Conservation (phyloP, 1,140 invertebrate genomes). For the Proales similis region DNA sequence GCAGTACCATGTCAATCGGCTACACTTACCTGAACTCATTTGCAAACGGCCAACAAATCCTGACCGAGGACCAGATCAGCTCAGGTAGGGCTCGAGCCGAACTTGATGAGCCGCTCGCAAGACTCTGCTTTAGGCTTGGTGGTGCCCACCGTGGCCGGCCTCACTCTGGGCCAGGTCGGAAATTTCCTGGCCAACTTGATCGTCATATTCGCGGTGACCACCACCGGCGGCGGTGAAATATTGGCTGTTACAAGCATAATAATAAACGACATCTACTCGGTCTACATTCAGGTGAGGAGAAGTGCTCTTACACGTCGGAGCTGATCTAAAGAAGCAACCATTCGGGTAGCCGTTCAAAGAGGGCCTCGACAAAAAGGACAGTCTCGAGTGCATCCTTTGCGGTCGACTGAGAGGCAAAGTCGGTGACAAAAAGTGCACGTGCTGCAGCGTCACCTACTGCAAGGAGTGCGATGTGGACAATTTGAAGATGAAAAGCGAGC, state of each 20-base stretch:
- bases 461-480: slow-evolving; percentile 45
- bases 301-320: slow-evolving; percentile 26
- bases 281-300: slow-evolving; percentile 48
- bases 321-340: background rate
- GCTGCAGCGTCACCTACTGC: slow-evolving; percentile 50
- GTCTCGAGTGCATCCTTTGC: slow-evolving; percentile 52
- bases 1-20: slow-evolving; percentile 51
- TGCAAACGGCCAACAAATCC: slow-evolving; percentile 42
- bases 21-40: slow-evolving; percentile 46
- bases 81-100: slow-evolving; percentile 42
- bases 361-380: slow-evolving; percentile 45
- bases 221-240: slow-evolving; percentile 52
- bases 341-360: slow-evolving; percentile 43
- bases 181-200: slow-evolving; percentile 47
- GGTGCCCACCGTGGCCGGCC: slow-evolving; percentile 47
- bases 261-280: slow-evolving; percentile 53
- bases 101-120: background rate
- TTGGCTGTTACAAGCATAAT: slow-evolving; percentile 53
- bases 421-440: slow-evolving; percentile 47
- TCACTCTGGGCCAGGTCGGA: slow-evolving; percentile 46
- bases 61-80: slow-evolving; percentile 43
- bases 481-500: slow-evolving; percentile 44
- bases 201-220: slow-evolving; percentile 52
- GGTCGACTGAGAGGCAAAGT: slow-evolving; percentile 46
- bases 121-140: slow-evolving; percentile 45